Percentiles rank a stretch among this genome's conserved stretches.
These are phyloP conservation scores for Zaprionus inermis DNA, from an alignment of 1,140 invertebrate species.

Conservation along the genomic window DNA sequence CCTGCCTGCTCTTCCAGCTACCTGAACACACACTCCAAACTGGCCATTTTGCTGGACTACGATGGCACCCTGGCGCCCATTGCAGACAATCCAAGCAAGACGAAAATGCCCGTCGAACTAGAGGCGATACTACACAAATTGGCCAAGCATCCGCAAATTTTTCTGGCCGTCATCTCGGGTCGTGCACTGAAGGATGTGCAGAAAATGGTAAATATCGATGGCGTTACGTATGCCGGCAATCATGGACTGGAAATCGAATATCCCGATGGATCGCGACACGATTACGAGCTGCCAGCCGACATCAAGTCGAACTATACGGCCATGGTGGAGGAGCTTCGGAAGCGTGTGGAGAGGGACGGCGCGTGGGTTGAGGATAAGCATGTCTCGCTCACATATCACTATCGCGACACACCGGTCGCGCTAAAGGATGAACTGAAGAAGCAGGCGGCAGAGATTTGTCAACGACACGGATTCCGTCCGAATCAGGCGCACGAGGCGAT, in stretches of 20 bases:
- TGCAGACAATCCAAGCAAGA: constrained; percentile 93
- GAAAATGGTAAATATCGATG: constrained; percentile 93
- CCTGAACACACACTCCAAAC: constrained; percentile 91
- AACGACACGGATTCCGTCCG: constrained; percentile 89
- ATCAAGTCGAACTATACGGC: constrained; percentile 91
- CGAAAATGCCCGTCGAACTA: constrained; percentile 91
- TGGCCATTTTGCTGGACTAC: constrained; percentile 93
- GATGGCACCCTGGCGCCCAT: constrained; percentile 95
- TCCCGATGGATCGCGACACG: constrained; percentile 94
- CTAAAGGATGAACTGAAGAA: constrained; percentile 87
- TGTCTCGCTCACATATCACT: constrained; percentile 94
- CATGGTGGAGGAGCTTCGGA: constrained; percentile 90
- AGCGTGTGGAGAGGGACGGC: constrained; percentile 92
- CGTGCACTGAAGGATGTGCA: constrained; percentile 93
- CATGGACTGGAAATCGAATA: constrained; percentile 94
- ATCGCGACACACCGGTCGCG: constrained; percentile 90
- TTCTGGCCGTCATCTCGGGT: constrained; percentile 94
- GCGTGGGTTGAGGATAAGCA: constrained; percentile 97
- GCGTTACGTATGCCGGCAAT: constrained; percentile 94
- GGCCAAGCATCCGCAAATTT: constrained; percentile 92
- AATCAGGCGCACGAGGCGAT: constrained; percentile 92
- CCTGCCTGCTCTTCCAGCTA: constrained; percentile 86
- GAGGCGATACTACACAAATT: constrained; percentile 91
- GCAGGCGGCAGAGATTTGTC: constrained; percentile 89
- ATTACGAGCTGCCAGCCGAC: constrained; percentile 93